Evolutionary conservation across 2,797 vertebrate genomes (phyloP), one percentile per base, ranked within the genome.

Genomic region (Lagodon rhomboides): DNA sequence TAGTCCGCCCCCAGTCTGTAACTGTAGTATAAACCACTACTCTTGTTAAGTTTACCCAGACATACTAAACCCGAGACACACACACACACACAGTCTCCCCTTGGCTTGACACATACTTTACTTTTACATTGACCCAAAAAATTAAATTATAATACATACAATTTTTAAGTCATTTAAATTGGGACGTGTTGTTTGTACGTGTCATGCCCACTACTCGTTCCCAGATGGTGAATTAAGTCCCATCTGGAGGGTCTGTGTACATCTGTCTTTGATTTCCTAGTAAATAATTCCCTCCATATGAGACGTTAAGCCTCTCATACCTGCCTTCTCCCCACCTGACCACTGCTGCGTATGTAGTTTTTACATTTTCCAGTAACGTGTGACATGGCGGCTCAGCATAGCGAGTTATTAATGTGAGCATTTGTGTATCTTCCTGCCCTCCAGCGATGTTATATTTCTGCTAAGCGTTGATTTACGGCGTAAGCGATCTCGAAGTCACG

Each of bases 161-260:
- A 12, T 23, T 55, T 38, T 67, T 25, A 30, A 53, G 7, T 13
- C 15, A 47, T 76, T 62, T 3, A 53, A n/a, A 34, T 15, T 50
- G 18, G 22, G 3, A 64, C 9, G 41, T 56, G 50, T 22, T 69
- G 41, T 83, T 25, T 76, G 15, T 61, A 2, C 61, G 16, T 61
- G 54, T 56, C 23, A 44, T n/a, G 47, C 54, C 77, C 27, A 25
- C 34, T 43, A 1, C 66, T 56, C 58, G 30, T 55, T 56, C 43
- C 72, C 25, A 54, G 55, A 72, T 53, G 65, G 51, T 12, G 15
- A 69, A 62, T 55, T 47, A 75, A 77, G 61, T 49, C 68, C 76
- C 91, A 91, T 91, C 88, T 92, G 89, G 74, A 80, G 51, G 59
- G 79, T 54, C 73, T 70, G 75, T 91, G 55, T 54, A 58, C 84